Conservation (phyloP, 1,140 invertebrate species). For the Saccostrea echinata region DNA sequence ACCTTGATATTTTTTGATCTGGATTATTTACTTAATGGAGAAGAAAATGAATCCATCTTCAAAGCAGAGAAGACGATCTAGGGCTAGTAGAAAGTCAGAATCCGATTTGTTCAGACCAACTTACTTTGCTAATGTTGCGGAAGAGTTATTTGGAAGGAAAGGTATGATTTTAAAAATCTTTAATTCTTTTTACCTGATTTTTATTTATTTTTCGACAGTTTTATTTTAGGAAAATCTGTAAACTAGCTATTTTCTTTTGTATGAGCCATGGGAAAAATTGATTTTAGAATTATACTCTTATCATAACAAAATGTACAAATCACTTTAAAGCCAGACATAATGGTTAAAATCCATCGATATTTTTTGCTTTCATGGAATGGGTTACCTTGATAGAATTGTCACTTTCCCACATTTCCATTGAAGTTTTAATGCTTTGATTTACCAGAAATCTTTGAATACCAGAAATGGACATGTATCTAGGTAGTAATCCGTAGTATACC, state of each 20-base stretch:
- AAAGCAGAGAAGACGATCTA: conserved; percentile 22
- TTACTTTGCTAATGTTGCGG: conserved; percentile 50
- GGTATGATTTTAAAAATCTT: conserved; percentile 34
- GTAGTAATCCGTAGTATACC: background rate
- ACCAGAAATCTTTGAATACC: background rate
- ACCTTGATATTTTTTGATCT: background rate
- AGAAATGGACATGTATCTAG: background rate
- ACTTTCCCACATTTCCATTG: background rate
- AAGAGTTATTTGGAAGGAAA: conserved; percentile 50
- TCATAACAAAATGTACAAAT: conserved; percentile 3
- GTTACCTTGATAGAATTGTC: too few relatives aligned
- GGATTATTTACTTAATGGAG: conserved; percentile 1
- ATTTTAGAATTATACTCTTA: conserved; percentile 14
- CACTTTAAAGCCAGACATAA: background rate
- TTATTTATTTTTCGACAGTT: background rate
- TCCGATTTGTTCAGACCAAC: conserved; percentile 52
- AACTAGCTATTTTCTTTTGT: background rate
- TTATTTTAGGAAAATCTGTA: background rate
- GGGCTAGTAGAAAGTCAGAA: conserved; percentile 53
- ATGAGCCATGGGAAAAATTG: conserved; percentile 20
- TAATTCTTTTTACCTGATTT: background rate
- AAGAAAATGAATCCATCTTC: conserved; percentile 17
- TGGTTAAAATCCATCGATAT: background rate
- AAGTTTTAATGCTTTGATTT: background rate
- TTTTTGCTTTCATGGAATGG: background rate